Base-by-base conservation (phyloP, 2,888 invertebrate genomes). In the Zeuzera pyrina region DNA sequence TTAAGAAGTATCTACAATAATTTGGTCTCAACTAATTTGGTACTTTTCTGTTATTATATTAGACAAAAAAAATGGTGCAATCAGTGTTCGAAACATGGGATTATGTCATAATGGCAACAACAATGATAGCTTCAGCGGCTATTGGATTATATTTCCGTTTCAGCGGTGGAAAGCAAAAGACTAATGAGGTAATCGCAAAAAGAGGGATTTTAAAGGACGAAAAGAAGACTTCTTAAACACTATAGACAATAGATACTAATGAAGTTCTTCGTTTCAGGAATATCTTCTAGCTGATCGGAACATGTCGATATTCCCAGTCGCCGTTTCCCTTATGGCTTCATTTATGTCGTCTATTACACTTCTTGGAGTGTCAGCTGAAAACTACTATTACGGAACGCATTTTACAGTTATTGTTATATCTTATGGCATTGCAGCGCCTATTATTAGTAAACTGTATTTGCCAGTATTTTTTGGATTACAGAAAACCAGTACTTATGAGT, bases 301-400 rank as follows among this genome's bases (percentile, higher is more conserved):
- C 41, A 92, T 95, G 91, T 87, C 91, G 3, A 85, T 92, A 47
- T 62, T 84, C 4, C 94, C 95, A 0, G 93, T 96, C 1, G 91
- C 94, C 3, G 92, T 95, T 42, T 95, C 95, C 2, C 69, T 96
- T 35, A 94, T 95, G 91, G 94, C 95, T n/a, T 94, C 94, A 23
- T 95, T 95, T 63, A 93, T 96, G 91, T 95, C 95, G 1, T 94
- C 95, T 16, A 89, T 96, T 32, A 93, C 94, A 0, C 66, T 96
- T 23, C 81, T 97, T n/a, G 96, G 96, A 10, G 92, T 95, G 2
- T 92, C 94, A 16, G 88, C 92, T 30, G 96, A 97, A 69, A 93
- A 90, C 61, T 96, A 95, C 68, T 88, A 88, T 46, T 91, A 87
- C 56, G 95, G 95, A 30, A 89, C 92, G 42, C 89, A 91, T 57